Evolutionary conservation across 2,888 invertebrate species (phyloP).

Genomic region (Drosophila paranaensis): DNA sequence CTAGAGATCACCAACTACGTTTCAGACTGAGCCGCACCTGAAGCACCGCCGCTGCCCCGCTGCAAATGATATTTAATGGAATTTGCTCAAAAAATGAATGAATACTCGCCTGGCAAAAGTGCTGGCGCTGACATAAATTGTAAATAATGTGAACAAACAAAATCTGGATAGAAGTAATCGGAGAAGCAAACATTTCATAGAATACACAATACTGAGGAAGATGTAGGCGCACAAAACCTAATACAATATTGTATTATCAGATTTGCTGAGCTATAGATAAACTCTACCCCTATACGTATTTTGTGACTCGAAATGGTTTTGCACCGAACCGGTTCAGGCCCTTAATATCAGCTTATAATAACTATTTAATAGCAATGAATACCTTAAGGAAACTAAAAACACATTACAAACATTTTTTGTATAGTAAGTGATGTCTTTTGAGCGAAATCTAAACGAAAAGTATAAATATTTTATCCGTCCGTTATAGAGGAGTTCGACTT

Average conservation of each 20-base stretch:
- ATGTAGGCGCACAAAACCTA: not conserved
- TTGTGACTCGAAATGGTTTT: not conserved
- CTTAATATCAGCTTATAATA: not conserved
- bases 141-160: constrained; percentile 72
- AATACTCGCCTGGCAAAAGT: constrained; percentile 13
- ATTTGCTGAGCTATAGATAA: not conserved
- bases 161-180: constrained; percentile 40
- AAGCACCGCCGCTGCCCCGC: constrained; percentile 2
- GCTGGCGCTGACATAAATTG: constrained; percentile 59
- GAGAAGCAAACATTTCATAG: constrained; percentile 20
- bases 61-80: constrained; percentile 25
- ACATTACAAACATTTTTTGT: no score
- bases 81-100: constrained; percentile 46
- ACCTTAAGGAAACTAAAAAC: no score
- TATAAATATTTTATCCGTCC: no score
- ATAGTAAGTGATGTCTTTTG: not conserved
- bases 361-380: no score
- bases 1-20: not conserved
- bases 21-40: constrained; percentile 18
- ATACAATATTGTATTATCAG: constrained; percentile 4
- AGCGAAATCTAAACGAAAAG: not conserved
- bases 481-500: no score
- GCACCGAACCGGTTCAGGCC: not conserved
- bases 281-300: not conserved
- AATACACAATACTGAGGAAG: not conserved